These are phyloP conservation scores for Autographa pulchrina DNA, from an alignment of 2,888 invertebrate genomes.

Conservation along the genomic window DNA sequence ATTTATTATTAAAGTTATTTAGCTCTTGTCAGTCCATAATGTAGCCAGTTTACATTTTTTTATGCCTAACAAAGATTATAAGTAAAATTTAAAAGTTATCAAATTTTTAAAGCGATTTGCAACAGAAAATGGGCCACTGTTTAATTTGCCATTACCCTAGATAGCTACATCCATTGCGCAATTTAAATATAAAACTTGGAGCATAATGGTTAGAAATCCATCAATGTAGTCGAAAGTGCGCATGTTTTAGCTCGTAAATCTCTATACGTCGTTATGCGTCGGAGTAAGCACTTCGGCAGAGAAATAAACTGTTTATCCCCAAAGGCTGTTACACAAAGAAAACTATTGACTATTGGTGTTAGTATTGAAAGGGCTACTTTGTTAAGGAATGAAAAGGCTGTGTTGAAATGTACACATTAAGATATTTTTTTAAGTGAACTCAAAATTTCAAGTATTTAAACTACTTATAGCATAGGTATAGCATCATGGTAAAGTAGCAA, in stretches of 20 bases:
- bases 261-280: constrained; percentile 28
- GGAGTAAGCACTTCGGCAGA: constrained; percentile 11
- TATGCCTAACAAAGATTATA: too few relatives aligned
- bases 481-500: too few relatives aligned
- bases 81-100: not conserved
- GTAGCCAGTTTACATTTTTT: not conserved
- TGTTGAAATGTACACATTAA: too few relatives aligned
- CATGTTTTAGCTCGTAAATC: constrained; percentile 27
- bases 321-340: not conserved
- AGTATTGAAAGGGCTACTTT: not conserved
- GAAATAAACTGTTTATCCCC: constrained; percentile 25
- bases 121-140: not conserved
- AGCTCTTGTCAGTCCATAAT: not conserved
- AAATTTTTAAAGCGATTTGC: not conserved
- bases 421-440: too few relatives aligned
- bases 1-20: too few relatives aligned
- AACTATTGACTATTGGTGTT: not conserved
- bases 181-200: not conserved
- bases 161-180: constrained; percentile 12
- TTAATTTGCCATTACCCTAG: not conserved
- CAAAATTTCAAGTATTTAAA: too few relatives aligned
- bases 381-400: too few relatives aligned
- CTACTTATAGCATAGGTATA: too few relatives aligned
- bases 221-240: constrained; percentile 27
- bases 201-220: constrained; percentile 22